A percentile compares a stretch with the other conserved stretches of the same genome.
phyloP scores from a whole-genome alignment of 2,797 vertebrate species.

The Galagoides demidoff region DNA sequence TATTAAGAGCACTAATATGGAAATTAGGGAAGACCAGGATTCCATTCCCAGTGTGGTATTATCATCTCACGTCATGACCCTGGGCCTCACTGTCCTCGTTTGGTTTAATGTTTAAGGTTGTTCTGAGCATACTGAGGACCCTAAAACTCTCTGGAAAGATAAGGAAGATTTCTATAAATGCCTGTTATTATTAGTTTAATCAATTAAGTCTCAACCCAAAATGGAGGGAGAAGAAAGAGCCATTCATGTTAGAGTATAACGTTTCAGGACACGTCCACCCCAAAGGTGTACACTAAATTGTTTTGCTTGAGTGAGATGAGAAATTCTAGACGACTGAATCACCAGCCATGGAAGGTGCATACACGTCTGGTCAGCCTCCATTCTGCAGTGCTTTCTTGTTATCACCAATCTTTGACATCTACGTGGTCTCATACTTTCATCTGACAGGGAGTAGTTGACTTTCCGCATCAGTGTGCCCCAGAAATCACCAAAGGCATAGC shows the following conservation, averaged over 20 bases:
- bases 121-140: neutral
- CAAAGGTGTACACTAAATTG: neutral
- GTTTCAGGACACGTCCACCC: neutral
- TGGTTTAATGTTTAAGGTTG: neutral
- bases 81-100: fast-evolving
- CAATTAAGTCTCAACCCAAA: neutral
- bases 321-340: neutral
- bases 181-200: neutral
- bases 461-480: neutral
- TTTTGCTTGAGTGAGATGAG: neutral
- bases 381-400: neutral
- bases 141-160: neutral
- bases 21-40: neutral
- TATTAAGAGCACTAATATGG: neutral
- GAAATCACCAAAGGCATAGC: neutral
- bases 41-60: neutral
- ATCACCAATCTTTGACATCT: neutral
- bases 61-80: fast-evolving
- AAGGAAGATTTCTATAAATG: neutral
- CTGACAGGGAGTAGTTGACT: too few relatives aligned
- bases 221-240: neutral
- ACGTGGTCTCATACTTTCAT: too few relatives aligned
- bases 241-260: neutral
- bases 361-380: neutral
- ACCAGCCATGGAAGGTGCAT: neutral